A percentile compares a stretch with the other conserved stretches of the same genome.
phyloP scores from a whole-genome alignment of 2,888 invertebrate genomes.

The Anthrax anthrax region DNA sequence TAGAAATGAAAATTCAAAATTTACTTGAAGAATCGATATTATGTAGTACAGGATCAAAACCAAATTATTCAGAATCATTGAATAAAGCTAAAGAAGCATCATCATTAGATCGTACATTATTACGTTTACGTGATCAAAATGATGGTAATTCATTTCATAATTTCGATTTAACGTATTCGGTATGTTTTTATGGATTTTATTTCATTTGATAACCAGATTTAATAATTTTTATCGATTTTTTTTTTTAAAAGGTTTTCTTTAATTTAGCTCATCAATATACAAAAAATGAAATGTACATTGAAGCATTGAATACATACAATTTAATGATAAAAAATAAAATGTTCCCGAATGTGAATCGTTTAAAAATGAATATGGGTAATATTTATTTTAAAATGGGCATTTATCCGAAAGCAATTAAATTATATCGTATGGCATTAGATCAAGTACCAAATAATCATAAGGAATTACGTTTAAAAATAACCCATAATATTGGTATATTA shows the following conservation, averaged over 20 bases:
- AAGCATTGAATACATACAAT: constrained; percentile 91
- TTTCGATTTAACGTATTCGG: constrained; percentile 88
- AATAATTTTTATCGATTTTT: too few relatives aligned
- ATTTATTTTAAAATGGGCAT: constrained; percentile 91
- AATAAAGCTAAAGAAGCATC: constrained; percentile 96
- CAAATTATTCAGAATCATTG: constrained; percentile 38
- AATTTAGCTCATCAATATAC: constrained; percentile 93
- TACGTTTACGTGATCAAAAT: constrained; percentile 82
- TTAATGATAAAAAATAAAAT: constrained; percentile 85
- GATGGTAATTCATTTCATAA: constrained; percentile 83
- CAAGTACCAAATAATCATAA: constrained; percentile 89
- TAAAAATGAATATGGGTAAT: constrained; percentile 97
- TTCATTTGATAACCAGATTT: too few relatives aligned
- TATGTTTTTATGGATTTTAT: constrained; percentile 35
- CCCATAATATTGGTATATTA: constrained; percentile 86
- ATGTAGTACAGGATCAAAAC: constrained; percentile 30
- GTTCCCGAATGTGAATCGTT: constrained; percentile 82
- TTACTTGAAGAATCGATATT: constrained; percentile 83
- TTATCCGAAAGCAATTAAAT: constrained; percentile 88
- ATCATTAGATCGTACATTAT: constrained; percentile 76
- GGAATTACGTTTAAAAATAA: constrained; percentile 85
- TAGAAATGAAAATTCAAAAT: constrained; percentile 78
- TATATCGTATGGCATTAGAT: constrained; percentile 97
- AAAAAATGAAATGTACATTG: constrained; percentile 85
- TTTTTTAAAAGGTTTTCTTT: constrained; percentile 61